Percentiles rank a stretch among this genome's conserved stretches.
phyloP scores from a whole-genome alignment of 2,113 vertebrate genomes.

The Mormyrus lacerda region DNA sequence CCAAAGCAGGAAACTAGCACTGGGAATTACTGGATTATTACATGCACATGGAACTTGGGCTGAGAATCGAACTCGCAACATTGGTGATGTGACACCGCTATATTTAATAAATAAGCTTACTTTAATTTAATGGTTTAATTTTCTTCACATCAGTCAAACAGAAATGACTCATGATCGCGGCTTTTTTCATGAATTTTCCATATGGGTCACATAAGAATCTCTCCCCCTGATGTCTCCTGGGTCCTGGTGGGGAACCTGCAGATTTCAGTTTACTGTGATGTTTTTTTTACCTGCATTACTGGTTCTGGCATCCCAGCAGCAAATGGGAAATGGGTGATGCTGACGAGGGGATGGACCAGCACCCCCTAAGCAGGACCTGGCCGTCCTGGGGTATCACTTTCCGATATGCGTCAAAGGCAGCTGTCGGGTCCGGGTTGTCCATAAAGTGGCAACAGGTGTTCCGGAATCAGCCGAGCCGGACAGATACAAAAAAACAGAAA shows the following conservation, averaged over 20 bases:
- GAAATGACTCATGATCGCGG: background rate
- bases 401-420: background rate
- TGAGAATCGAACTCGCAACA: background rate
- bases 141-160: background rate
- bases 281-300: background rate
- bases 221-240: background rate
- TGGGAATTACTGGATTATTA: background rate
- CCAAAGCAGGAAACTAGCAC: background rate
- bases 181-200: background rate
- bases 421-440: background rate
- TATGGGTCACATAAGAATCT: background rate
- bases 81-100: background rate
- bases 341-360: background rate
- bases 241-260: background rate
- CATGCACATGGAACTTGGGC: background rate
- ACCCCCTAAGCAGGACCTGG: background rate
- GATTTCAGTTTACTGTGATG: background rate
- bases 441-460: slow-evolving; percentile 59
- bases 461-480: slow-evolving; percentile 41
- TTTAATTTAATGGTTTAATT: background rate
- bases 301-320: background rate
- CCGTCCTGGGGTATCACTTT: background rate
- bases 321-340: background rate
- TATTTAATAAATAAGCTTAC: background rate
- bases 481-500: slow-evolving; percentile 31